Percentiles rank a stretch among this genome's conserved stretches.
Conservation (phyloP, 2,113 vertebrate genomes). For the Brachyhypopomus occidentalis region DNA sequence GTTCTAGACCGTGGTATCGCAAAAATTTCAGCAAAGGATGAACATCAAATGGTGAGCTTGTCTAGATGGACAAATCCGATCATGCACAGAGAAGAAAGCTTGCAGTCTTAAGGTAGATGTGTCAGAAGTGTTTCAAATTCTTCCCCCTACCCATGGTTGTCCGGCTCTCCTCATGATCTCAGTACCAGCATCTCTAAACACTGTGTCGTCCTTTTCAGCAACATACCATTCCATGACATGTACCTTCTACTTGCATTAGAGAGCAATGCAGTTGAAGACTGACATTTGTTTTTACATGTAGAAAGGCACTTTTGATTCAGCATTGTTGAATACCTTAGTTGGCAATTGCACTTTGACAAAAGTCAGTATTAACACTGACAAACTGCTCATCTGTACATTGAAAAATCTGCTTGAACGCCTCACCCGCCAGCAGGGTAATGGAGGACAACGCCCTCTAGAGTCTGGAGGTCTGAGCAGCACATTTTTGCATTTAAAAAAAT, state of each 20-base stretch:
- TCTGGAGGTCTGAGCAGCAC: conserved; percentile 35
- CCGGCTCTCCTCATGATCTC: neutral
- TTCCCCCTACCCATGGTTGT: neutral
- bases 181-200: neutral
- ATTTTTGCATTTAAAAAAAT: conserved; percentile 77
- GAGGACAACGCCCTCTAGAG: conserved; percentile 16
- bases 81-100: neutral
- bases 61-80: neutral
- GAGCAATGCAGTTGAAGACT: conserved; percentile 19
- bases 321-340: conserved; percentile 53
- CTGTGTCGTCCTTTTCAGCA: neutral
- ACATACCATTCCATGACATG: neutral
- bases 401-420: conserved; percentile 15
- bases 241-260: conserved; percentile 1
- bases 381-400: conserved; percentile 31
- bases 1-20: neutral
- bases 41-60: neutral
- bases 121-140: neutral
- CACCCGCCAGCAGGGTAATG: conserved; percentile 46
- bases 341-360: conserved; percentile 65
- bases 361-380: conserved; percentile 43
- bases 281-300: conserved; percentile 18
- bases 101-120: neutral
- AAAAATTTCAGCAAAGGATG: too few species aligned
- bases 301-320: conserved; percentile 65